Evolutionary conservation across 2,797 vertebrate genomes (phyloP), one percentile per base, ranked within the genome.

Genomic region (Danio albolineatus): DNA sequence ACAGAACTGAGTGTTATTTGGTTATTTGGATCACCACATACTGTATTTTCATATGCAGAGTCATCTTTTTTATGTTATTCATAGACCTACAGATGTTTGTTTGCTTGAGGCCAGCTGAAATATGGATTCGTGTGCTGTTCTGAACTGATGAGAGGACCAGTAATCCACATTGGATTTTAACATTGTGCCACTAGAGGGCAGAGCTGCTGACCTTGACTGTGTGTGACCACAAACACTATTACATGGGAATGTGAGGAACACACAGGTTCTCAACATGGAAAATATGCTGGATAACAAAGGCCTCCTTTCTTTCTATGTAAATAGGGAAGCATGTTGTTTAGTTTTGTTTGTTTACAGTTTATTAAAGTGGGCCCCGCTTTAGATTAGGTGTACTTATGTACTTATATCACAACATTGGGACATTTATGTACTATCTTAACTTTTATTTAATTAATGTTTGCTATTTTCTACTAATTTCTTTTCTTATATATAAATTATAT

Each of bases 131-230:
- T 59, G 41, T 12, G 56, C 13, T 69, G 7, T 10, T 54, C 8
- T 73, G 21, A 5, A 43, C 51, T 56, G 13, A 28, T n/a, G 38
- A 43, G 46, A 67, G 5, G 21, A 79, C 12, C 19, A n/a, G 70
- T 49, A 28, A 19, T 76, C 53, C 39, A 56, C 21, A 66, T 36
- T 6, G 28, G 19, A 36, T 67, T 13, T 59, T 9, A 7, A 19
- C 6, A 10, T 84, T 56, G 73, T 67, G 17, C 91, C 93, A 93
- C 91, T 85, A 89, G 92, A 86, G 87, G 92, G 92, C 91, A 89
- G 84, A 81, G 51, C 84, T 85, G 75, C 46, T 79, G 78, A 83
- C 75, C 84, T 70, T 61, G 13, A 54, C 60, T 70, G 36, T 46
- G 56, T 19, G 56, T 19, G 28, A 72, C 49, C 38, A 39, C 13